A percentile compares a stretch with the other conserved stretches of the same genome.
Evolutionary conservation across 1,140 invertebrate species (phyloP).

Genomic region (Neodiprion lecontei): DNA sequence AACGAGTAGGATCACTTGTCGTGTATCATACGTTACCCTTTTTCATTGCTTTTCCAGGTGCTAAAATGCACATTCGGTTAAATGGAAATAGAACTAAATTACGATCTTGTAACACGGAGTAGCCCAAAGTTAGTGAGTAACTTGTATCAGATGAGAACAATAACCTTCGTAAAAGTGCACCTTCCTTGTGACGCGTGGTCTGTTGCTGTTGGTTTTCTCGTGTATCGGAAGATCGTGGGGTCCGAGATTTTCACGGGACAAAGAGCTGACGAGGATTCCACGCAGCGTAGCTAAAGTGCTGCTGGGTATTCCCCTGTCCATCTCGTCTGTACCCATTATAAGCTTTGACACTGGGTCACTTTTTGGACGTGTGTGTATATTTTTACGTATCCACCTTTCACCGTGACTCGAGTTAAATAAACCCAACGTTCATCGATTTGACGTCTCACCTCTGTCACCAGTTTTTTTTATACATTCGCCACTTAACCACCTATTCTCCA

Average conservation of each 20-base stretch:
- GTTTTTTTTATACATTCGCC: not conserved
- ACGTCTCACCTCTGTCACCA: not conserved
- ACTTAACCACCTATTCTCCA: not conserved
- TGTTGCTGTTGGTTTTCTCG: conserved; percentile 36
- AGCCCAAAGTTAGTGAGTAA: too few species aligned
- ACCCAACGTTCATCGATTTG: conserved; percentile 6
- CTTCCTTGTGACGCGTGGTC: conserved; percentile 45
- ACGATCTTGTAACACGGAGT: too few species aligned
- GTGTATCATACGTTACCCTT: too few species aligned
- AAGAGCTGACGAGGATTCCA: conserved; percentile 67
- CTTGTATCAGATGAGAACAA: not conserved
- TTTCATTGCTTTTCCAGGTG: too few species aligned
- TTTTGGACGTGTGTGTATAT: not conserved
- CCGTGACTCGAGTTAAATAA: conserved; percentile 7
- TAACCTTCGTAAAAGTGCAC: conserved; percentile 47
- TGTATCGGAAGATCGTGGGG: conserved; percentile 55
- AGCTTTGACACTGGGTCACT: not conserved
- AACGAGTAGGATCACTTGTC: too few species aligned
- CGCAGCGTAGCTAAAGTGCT: conserved; percentile 65
- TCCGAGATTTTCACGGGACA: conserved; percentile 67
- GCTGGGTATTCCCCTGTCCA: conserved; percentile 61
- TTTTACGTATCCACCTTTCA: conserved; percentile 17
- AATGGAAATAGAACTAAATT: too few species aligned
- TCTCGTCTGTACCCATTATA: conserved; percentile 53
- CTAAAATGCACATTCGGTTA: too few species aligned